Conservation (phyloP, 1,140 invertebrate species). For the Hetaerina americana region DNA sequence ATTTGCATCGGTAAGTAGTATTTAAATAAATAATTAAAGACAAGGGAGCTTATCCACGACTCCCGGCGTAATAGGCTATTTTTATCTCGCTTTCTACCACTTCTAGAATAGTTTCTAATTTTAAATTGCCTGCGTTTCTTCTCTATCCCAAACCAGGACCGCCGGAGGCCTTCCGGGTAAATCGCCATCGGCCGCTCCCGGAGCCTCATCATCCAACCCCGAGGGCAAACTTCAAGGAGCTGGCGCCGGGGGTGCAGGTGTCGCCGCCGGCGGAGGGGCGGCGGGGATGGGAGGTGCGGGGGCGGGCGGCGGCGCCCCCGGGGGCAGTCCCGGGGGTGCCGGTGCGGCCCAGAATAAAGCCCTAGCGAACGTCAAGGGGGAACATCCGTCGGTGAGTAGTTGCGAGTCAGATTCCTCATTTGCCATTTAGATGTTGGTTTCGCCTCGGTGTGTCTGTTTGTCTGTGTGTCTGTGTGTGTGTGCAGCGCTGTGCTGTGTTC, state of each 20-base stretch:
- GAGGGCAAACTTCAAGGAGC: not conserved
- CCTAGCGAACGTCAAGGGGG: not conserved
- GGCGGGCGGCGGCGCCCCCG: not conserved
- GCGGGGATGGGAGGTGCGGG: not conserved
- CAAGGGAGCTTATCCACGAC: too few relatives aligned
- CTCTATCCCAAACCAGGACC: not conserved
- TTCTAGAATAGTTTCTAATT: too few relatives aligned
- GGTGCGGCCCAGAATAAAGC: not conserved
- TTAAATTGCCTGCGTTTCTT: too few relatives aligned
- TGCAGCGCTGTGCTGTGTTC: too few relatives aligned
- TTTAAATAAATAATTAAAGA: too few relatives aligned
- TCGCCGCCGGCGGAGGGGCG: not conserved
- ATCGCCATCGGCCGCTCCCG: not conserved
- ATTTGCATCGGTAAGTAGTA: too few relatives aligned
- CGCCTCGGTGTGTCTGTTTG: too few relatives aligned
- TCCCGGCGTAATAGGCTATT: too few relatives aligned
- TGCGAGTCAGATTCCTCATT: too few relatives aligned
- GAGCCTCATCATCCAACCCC: not conserved
- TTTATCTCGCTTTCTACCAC: too few relatives aligned
- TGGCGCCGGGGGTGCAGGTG: not conserved
- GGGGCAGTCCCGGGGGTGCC: not conserved
- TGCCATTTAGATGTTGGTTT: too few relatives aligned
- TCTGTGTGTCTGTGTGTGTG: too few relatives aligned
- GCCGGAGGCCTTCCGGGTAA: not conserved
- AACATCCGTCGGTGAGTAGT: not conserved